Evolutionary conservation across 2,113 vertebrate species (phyloP).

Genomic region (Camelus dromedarius): DNA sequence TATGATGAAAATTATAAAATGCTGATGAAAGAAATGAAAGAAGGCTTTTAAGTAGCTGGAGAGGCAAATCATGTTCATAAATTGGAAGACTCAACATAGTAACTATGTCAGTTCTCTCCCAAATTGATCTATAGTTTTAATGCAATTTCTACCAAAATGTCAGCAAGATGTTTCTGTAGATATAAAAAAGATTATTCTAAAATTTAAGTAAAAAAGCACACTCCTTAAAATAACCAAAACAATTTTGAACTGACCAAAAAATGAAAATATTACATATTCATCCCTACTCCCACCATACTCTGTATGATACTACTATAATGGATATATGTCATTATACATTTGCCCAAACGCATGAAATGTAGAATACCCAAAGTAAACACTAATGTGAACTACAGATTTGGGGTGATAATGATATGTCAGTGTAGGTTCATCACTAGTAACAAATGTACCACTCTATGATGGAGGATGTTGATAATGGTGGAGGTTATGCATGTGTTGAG

Average conservation of each 20-base stretch:
- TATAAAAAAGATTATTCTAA: neutral
- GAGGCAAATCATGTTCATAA: neutral
- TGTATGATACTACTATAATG: neutral
- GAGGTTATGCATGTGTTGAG: neutral
- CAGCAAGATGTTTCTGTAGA: neutral
- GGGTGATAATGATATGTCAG: neutral
- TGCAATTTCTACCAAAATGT: neutral
- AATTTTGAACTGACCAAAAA: neutral
- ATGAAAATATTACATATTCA: neutral
- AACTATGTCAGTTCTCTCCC: too few relatives aligned
- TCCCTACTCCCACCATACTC: neutral
- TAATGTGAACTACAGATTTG: neutral
- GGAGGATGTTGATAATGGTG: neutral
- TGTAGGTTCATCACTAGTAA: neutral
- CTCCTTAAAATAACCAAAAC: too few relatives aligned
- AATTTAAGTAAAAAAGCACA: neutral
- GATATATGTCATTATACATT: neutral
- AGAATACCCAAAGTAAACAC: neutral
- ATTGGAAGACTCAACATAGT: neutral
- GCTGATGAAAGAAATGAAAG: too few relatives aligned
- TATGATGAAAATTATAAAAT: conserved; percentile 4
- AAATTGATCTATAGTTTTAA: neutral
- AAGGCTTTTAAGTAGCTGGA: neutral
- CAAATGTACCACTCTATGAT: neutral
- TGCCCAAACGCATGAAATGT: neutral